phyloP scores from a whole-genome alignment of 2,888 invertebrate species.

The Tiphia femorata region DNA sequence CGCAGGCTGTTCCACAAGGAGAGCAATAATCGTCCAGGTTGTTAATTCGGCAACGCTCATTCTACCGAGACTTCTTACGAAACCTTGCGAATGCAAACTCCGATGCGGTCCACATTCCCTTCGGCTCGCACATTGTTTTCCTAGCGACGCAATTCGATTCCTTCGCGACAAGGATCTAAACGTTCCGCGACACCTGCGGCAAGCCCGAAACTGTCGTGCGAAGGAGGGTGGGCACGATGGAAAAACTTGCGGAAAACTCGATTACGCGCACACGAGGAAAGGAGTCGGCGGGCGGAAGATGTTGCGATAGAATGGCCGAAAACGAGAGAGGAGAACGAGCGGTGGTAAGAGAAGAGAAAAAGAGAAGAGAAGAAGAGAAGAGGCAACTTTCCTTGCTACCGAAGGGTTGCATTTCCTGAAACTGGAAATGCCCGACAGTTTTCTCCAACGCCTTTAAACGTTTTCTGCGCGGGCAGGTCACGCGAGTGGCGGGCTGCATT shows the following conservation, averaged over 20 bases:
- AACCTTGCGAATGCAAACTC: too few species aligned
- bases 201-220: neutral
- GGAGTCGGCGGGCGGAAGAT: neutral
- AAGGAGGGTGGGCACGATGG: neutral
- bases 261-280: neutral
- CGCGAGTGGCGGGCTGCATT: conserved; percentile 8
- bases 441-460: conserved; percentile 1
- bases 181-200: neutral
- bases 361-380: neutral
- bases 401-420: neutral
- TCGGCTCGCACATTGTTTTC: neutral
- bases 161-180: neutral
- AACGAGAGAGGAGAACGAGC: neutral
- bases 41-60: too few species aligned
- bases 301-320: neutral
- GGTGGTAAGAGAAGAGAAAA: neutral
- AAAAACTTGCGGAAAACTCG: neutral
- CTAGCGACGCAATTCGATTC: neutral
- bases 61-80: too few species aligned
- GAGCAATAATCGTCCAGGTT: too few species aligned
- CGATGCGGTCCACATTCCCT: neutral
- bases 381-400: neutral
- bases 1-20: too few species aligned
- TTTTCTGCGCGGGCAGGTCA: neutral
- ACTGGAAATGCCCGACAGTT: neutral